Conservation (phyloP, 37 sponge, comb jelly and placozoan genomes). For the Spongia lamella region DNA sequence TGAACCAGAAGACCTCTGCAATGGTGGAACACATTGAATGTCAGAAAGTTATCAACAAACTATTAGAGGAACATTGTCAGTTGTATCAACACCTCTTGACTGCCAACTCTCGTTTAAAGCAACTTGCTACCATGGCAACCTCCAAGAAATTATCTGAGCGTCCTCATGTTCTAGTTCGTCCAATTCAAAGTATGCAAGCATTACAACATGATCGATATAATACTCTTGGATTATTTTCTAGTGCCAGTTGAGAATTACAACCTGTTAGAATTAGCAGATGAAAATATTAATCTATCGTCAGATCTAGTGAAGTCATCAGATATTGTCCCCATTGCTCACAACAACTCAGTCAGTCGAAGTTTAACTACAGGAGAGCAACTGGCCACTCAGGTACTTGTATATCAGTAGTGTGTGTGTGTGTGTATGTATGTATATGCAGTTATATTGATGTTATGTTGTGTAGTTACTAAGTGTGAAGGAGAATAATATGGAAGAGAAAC, state of each 20-base stretch:
- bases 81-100: background rate
- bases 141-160: too few species aligned
- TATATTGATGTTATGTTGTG: too few species aligned
- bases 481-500: too few species aligned
- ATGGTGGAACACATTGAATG: slow-evolving; percentile 26
- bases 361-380: slow-evolving; percentile 42
- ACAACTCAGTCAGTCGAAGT: background rate
- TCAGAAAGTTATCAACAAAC: slow-evolving; percentile 30
- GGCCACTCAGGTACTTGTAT: slow-evolving; percentile 36
- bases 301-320: background rate
- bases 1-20: slow-evolving; percentile 36
- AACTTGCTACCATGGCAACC: background rate
- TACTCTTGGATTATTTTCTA: too few species aligned
- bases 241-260: background rate
- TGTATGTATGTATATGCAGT: too few species aligned
- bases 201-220: too few species aligned
- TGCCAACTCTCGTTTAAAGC: background rate
- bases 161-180: too few species aligned
- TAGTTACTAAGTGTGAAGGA: too few species aligned
- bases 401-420: too few species aligned
- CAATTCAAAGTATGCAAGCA: too few species aligned
- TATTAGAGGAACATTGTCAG: slow-evolving; percentile 20
- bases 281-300: background rate
- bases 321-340: background rate
- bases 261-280: slow-evolving; percentile 22